phyloP scores from a whole-genome alignment of 2,797 vertebrate species.

The Neopelma chrysocephalum region DNA sequence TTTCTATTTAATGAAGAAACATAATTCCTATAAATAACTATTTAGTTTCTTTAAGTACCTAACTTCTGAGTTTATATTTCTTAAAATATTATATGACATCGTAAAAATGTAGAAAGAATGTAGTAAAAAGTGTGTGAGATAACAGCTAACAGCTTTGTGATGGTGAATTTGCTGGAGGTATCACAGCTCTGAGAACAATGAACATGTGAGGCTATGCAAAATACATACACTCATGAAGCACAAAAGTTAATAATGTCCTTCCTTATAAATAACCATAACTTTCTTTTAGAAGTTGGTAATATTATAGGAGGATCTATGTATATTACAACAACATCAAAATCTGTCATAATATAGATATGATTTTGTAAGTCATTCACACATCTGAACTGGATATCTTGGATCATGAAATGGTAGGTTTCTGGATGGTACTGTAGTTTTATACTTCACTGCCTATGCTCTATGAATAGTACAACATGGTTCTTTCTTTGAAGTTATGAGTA shows the following conservation, averaged over 20 bases:
- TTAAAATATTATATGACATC: not conserved
- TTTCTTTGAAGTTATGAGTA: not conserved
- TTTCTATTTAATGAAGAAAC: slow-evolving; percentile 17
- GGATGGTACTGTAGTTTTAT: not conserved
- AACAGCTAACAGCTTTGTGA: not conserved
- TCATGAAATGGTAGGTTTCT: not conserved
- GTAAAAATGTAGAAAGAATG: slow-evolving; percentile 15
- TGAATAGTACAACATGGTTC: not conserved
- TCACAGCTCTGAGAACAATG: not conserved
- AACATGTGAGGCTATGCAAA: not conserved
- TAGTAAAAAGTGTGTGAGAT: not conserved
- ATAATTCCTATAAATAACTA: not conserved
- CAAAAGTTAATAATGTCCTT: not conserved
- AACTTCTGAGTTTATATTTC: not conserved
- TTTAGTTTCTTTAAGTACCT: not conserved
- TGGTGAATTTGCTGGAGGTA: not conserved
- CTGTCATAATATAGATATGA: not conserved
- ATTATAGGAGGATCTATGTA: not conserved
- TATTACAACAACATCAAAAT: not conserved
- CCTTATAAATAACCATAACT: not conserved
- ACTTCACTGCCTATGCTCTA: not conserved
- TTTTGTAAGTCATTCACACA: not conserved
- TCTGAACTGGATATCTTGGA: not conserved
- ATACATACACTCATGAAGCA: not conserved
- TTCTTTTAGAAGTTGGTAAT: not conserved